A percentile compares a stretch with the other conserved stretches of the same genome.
Evolutionary conservation across 2,797 vertebrate genomes (phyloP).

Genomic region (Pitangus sulphuratus): DNA sequence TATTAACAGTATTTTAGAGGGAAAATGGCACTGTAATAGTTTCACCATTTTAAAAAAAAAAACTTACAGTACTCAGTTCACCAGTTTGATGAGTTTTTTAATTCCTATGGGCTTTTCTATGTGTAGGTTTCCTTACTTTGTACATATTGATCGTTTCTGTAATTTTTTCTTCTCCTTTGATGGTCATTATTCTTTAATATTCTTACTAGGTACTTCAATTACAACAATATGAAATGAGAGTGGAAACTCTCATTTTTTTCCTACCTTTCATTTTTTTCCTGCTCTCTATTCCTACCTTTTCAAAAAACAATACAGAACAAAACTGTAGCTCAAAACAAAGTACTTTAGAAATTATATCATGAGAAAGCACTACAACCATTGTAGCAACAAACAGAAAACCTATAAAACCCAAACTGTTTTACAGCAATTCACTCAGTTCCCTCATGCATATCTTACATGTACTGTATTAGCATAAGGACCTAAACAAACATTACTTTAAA

Average conservation of each 20-base stretch:
- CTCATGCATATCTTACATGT: background rate
- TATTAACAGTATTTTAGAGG: background rate
- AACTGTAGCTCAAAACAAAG: background rate
- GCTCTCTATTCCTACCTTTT: background rate
- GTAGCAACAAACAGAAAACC: background rate
- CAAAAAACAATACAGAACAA: background rate
- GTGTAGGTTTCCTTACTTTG: background rate
- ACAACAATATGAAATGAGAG: background rate
- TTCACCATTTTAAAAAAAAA: background rate
- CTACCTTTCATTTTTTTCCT: background rate
- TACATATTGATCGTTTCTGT: background rate
- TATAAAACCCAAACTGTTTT: background rate
- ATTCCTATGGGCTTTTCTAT: background rate
- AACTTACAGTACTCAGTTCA: background rate
- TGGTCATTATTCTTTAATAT: background rate
- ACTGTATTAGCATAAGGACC: background rate
- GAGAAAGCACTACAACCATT: background rate
- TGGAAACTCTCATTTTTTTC: background rate
- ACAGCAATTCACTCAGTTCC: background rate
- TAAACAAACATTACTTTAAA: background rate
- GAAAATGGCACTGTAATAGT: background rate
- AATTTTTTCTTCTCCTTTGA: background rate
- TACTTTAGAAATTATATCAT: background rate
- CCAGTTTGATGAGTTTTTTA: background rate
- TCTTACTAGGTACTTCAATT: background rate